These are phyloP conservation scores for Leguminivora glycinivorella DNA, from an alignment of 1,140 invertebrate species.

Conservation along the genomic window DNA sequence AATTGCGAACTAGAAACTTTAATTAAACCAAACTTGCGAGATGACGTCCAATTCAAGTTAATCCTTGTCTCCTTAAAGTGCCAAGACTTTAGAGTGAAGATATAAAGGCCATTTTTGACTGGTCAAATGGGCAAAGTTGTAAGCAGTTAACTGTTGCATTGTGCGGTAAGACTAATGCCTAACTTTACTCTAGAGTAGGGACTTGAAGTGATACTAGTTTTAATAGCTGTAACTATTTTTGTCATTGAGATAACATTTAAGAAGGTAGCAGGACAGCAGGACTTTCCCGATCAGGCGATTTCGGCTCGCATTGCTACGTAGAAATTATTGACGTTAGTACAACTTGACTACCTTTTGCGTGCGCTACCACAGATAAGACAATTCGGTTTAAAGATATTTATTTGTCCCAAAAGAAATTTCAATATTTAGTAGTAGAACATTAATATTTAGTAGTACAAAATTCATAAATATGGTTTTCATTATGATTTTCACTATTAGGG, in stretches of 20 bases:
- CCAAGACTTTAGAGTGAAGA: conserved; percentile 30
- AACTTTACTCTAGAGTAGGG: not conserved
- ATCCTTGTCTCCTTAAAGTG: conserved; percentile 36
- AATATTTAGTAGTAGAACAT: too few species aligned
- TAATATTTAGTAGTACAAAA: too few species aligned
- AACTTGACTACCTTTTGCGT: too few species aligned
- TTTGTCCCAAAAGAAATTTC: too few species aligned
- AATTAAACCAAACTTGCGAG: conserved; percentile 70
- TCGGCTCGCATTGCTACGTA: too few species aligned
- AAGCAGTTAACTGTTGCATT: conserved; percentile 52
- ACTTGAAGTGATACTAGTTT: not conserved
- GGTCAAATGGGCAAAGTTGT: conserved; percentile 22
- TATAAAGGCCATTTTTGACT: conserved; percentile 31
- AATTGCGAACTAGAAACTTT: conserved; percentile 60
- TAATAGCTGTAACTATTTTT: not conserved
- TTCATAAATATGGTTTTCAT: too few species aligned
- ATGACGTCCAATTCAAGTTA: conserved; percentile 64
- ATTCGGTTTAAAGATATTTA: too few species aligned
- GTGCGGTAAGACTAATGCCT: conserved; percentile 34
- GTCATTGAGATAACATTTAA: not conserved
- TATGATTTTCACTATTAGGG: too few species aligned
- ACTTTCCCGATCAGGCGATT: too few species aligned
- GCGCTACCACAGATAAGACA: too few species aligned
- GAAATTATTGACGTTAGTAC: too few species aligned
- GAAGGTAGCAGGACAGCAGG: too few species aligned